These are phyloP conservation scores for Lagopus leucura DNA, from an alignment of 2,113 vertebrate species.

Conservation along the genomic window DNA sequence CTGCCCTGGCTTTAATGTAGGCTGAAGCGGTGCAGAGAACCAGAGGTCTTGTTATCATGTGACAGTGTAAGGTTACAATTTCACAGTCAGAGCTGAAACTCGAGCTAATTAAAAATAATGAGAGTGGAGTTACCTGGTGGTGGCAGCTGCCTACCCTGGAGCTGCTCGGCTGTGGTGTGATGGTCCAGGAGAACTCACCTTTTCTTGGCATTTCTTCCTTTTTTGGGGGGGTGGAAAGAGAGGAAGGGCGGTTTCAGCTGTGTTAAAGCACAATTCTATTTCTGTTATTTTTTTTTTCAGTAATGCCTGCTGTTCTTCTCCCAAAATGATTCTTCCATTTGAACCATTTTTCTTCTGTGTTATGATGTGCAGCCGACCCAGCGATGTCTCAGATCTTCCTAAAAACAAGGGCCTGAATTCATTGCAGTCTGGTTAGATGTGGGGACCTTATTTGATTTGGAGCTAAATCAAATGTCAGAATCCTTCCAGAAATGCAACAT, in stretches of 20 bases:
- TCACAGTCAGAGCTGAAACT: background rate
- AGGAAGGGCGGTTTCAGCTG: background rate
- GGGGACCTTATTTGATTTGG: background rate
- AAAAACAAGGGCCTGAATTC: background rate
- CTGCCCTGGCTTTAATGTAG: background rate
- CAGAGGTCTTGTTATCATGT: background rate
- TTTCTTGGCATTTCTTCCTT: background rate
- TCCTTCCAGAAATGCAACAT: background rate
- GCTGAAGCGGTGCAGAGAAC: background rate
- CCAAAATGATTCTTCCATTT: background rate
- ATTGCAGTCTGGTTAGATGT: background rate
- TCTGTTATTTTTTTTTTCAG: background rate
- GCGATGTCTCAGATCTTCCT: background rate
- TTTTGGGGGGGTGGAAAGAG: rapidly evolving
- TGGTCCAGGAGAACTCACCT: background rate
- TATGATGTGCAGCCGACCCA: background rate
- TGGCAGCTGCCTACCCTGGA: background rate
- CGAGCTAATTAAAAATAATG: conserved; percentile 12
- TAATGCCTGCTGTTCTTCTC: background rate
- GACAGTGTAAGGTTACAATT: background rate
- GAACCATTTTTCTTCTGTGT: background rate
- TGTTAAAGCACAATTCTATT: background rate
- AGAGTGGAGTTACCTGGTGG: background rate
- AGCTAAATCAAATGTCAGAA: background rate
- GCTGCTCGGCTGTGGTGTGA: background rate